phyloP scores from a whole-genome alignment of 2,113 vertebrate genomes.

The Clarias gariepinus region DNA sequence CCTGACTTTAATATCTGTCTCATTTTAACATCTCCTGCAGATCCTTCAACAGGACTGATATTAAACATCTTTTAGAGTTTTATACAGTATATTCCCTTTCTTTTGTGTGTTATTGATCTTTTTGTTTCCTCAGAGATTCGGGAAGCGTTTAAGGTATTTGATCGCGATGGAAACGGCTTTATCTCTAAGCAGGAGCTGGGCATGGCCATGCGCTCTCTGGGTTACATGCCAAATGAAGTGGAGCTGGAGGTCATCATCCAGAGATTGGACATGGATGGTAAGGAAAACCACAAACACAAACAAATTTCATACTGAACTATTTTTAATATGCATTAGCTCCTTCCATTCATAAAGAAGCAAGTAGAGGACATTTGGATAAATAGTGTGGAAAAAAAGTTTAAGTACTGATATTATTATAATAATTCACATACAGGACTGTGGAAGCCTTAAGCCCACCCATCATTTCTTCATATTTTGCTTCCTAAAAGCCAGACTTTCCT shows the following conservation, averaged over 20 bases:
- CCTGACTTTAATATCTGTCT: constrained; percentile 24
- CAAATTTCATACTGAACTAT: background rate
- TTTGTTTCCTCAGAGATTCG: constrained; percentile 86
- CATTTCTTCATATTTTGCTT: no score
- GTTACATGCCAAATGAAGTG: constrained; percentile 99
- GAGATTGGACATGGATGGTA: constrained; percentile 97
- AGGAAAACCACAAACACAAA: constrained; percentile 56
- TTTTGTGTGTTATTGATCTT: constrained; percentile 9
- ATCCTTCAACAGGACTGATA: background rate
- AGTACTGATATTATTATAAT: background rate
- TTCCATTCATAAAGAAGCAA: background rate
- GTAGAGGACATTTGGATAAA: background rate
- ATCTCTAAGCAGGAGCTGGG: constrained; percentile 99
- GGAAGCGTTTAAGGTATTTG: constrained; percentile 94
- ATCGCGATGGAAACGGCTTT: constrained; percentile 96
- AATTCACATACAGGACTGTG: background rate
- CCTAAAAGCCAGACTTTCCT: no score
- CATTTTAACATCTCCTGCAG: background rate
- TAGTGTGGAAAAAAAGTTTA: background rate
- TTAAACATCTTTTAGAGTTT: background rate
- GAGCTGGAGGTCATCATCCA: constrained; percentile 99
- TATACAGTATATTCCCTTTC: background rate
- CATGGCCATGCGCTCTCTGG: constrained; percentile 98
- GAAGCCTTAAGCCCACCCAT: no score
- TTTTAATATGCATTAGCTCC: background rate